These are phyloP conservation scores for Actinernus sp. DNA, from an alignment of 92 coral and sea anemone genomes.

Conservation along the genomic window DNA sequence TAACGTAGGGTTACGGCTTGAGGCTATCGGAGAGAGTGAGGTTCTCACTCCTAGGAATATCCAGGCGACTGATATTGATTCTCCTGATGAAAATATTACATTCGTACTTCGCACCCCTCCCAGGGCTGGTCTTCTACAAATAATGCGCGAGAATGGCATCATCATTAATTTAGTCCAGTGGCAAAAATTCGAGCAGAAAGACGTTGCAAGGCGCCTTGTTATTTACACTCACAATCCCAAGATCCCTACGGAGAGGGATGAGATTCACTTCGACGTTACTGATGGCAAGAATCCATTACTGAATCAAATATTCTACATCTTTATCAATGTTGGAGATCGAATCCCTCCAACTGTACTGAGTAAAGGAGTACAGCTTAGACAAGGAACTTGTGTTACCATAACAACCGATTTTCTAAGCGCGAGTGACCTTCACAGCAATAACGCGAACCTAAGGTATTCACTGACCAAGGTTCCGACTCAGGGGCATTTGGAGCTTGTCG, in stretches of 20 bases:
- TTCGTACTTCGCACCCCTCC: conserved; percentile 79
- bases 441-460: conserved; percentile 63
- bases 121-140: conserved; percentile 69
- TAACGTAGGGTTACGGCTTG: conserved; percentile 75
- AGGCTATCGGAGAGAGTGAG: conserved; percentile 77
- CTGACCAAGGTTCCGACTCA: conserved; percentile 79
- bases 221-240: conserved; percentile 73
- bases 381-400: conserved; percentile 75
- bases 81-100: conserved; percentile 81
- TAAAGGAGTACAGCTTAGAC: conserved; percentile 75
- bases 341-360: conserved; percentile 87
- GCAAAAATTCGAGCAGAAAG: conserved; percentile 68
- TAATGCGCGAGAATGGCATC: conserved; percentile 55
- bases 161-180: conserved; percentile 53
- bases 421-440: conserved; percentile 80
- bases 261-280: conserved; percentile 84
- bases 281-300: conserved; percentile 84
- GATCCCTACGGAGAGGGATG: conserved; percentile 61
- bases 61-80: conserved; percentile 85
- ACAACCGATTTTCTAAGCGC: conserved; percentile 84
- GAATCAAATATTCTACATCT: conserved; percentile 83
- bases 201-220: conserved; percentile 68
- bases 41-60: conserved; percentile 73
- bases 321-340: conserved; percentile 68
- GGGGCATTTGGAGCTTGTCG: conserved; percentile 82